Evolutionary conservation across 1,140 invertebrate genomes (phyloP).

Genomic region (Euwallacea similis): DNA sequence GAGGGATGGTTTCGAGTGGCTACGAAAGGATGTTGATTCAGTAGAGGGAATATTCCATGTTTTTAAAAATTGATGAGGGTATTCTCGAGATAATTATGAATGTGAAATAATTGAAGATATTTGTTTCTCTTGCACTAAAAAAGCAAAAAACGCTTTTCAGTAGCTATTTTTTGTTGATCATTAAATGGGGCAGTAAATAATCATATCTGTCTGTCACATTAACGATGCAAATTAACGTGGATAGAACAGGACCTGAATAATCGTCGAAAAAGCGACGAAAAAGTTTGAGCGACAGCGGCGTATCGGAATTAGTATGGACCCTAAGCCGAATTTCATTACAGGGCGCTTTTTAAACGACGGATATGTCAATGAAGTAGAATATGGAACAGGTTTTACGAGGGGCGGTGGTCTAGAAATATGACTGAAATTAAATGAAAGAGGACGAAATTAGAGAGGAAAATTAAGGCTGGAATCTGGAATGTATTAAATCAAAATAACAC

Average conservation of each 20-base stretch:
- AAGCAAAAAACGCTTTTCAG: too few species aligned
- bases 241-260: slow-evolving; percentile 5
- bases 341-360: slow-evolving; percentile 1
- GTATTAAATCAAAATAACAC: neutral
- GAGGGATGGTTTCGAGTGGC: slow-evolving; percentile 4
- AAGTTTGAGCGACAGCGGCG: slow-evolving; percentile 9
- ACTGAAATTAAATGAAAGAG: too few species aligned
- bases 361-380: slow-evolving; percentile 9
- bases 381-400: neutral
- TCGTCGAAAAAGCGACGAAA: slow-evolving; percentile 5
- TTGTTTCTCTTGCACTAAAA: too few species aligned
- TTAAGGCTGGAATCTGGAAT: neutral
- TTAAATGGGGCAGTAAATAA: slow-evolving; percentile 3
- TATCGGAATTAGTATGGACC: slow-evolving; percentile 17
- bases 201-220: slow-evolving; percentile 7
- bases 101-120: too few species aligned
- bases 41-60: neutral
- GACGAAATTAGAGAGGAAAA: too few species aligned
- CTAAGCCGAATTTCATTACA: slow-evolving; percentile 16
- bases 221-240: slow-evolving; percentile 13
- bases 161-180: neutral
- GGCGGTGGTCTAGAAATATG: neutral
- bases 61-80: too few species aligned
- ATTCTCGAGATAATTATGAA: too few species aligned
- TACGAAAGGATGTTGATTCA: neutral